Evolutionary conservation across 2,888 invertebrate genomes (phyloP), one percentile per base, ranked within the genome.

Genomic region (Rhimphoctona megacephalus): DNA sequence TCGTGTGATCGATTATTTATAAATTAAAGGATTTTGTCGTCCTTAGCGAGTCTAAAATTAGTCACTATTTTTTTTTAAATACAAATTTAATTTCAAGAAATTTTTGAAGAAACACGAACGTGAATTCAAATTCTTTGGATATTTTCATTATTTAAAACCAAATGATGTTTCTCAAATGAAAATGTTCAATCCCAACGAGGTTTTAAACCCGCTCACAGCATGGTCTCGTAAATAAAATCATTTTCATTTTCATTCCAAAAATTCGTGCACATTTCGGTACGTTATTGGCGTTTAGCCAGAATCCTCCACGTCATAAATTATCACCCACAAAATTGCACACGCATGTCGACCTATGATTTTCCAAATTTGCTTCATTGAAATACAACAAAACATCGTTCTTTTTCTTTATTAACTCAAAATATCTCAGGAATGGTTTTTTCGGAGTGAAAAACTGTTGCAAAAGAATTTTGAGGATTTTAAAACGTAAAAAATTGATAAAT

Each of bases 261-360:
- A 54, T 54, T 52, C 11, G 14, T 36, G n/a, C n/a, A 49, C 30
- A 52, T 22, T 22, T 54, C 52, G 72, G 19, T 19, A 72, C 33
- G 49, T 52, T n/a, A 73, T 54, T 19, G 49, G 52, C 49, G 73
- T 22, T 54, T 49, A 19, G 36, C 43, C 57, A 61, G 11, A 77
- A 39, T 67, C 39, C 67, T 39, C 36, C 36, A 39, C 67, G 66
- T 36, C 11, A 36, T 11, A 9, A 66, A 39, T 39, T 36, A 19
- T 36, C 25, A 30, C 1, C 11, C 46, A 46, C 46, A n/a, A 77
- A 52, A 70, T 54, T 33, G 54, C 52, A 11, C 52, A 54, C 30
- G 61, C 30, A 17, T 17, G 30, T 61, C 17, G 30, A 61, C 61
- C 30, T 30, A 30, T n/a, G 17, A 57, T 61, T 61, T 61, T 61